A percentile compares a stretch with the other conserved stretches of the same genome.
phyloP scores from a whole-genome alignment of 2,888 invertebrate species.

The Phengaris arion region DNA sequence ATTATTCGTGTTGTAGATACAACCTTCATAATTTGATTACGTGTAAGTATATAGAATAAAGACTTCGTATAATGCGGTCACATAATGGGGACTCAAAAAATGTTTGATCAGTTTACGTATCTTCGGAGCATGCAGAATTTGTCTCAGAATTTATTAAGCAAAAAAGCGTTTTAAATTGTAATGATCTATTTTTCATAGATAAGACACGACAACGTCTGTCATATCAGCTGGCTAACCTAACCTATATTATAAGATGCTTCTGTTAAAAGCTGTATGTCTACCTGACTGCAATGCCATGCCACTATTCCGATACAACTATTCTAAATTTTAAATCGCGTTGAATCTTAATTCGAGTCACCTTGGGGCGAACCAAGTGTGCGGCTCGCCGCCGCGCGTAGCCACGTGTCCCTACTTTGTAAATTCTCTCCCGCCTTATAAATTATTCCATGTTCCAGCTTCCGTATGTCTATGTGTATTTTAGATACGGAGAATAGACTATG shows the following conservation, averaged over 20 bases:
- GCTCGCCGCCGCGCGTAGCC: not conserved
- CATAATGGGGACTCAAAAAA: no score
- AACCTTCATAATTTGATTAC: not conserved
- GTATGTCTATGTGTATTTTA: not conserved
- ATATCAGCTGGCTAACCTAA: no score
- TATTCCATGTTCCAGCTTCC: not conserved
- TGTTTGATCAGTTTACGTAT: no score
- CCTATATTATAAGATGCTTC: no score
- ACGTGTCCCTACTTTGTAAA: not conserved
- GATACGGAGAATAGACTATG: not conserved
- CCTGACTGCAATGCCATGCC: not conserved
- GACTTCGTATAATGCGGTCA: no score
- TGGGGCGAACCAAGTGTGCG: not conserved
- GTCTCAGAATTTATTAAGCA: no score
- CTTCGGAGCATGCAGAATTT: no score
- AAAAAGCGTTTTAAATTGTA: no score
- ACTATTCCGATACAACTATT: not conserved
- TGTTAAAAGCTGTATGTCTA: not conserved
- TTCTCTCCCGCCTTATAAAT: not conserved
- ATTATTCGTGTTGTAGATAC: not conserved
- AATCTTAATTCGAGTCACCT: not conserved
- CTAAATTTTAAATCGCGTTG: conserved; percentile 8
- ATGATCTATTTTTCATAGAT: no score
- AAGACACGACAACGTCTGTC: no score
- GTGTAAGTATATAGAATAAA: no score